Conservation (phyloP, 2,888 invertebrate species). For the Glaucopsyche alexis region DNA sequence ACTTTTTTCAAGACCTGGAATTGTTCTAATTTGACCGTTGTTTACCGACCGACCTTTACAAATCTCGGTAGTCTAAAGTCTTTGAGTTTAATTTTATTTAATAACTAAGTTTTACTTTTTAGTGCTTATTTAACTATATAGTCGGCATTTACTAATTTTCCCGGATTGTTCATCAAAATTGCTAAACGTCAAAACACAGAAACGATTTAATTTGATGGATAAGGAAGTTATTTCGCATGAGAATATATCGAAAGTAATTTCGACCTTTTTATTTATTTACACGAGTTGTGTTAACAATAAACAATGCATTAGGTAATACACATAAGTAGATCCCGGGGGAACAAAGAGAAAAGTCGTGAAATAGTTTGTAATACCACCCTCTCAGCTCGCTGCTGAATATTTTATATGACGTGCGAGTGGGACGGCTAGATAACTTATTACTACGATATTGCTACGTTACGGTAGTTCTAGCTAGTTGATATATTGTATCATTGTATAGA, state of each 20-base stretch:
- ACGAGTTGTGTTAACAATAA: constrained; percentile 27
- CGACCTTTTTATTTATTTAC: neutral
- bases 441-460: constrained; percentile 35
- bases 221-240: too few relatives aligned
- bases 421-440: constrained; percentile 35
- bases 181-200: too few relatives aligned
- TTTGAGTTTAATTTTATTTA: too few relatives aligned
- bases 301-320: constrained; percentile 42
- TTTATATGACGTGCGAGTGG: constrained; percentile 45
- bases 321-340: constrained; percentile 43
- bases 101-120: too few relatives aligned
- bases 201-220: too few relatives aligned
- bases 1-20: neutral
- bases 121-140: too few relatives aligned
- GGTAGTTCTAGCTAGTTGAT: constrained; percentile 36
- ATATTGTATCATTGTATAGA: constrained; percentile 36
- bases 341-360: constrained; percentile 48
- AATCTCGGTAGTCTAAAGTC: too few relatives aligned
- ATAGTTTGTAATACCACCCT: constrained; percentile 54
- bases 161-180: too few relatives aligned
- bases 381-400: constrained; percentile 54
- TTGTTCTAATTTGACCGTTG: neutral
- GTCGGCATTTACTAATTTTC: too few relatives aligned
- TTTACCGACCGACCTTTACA: too few relatives aligned
- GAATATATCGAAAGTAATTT: neutral